These are phyloP conservation scores for Tetrax tetrax DNA, from an alignment of 2,113 vertebrate genomes.

Conservation along the genomic window DNA sequence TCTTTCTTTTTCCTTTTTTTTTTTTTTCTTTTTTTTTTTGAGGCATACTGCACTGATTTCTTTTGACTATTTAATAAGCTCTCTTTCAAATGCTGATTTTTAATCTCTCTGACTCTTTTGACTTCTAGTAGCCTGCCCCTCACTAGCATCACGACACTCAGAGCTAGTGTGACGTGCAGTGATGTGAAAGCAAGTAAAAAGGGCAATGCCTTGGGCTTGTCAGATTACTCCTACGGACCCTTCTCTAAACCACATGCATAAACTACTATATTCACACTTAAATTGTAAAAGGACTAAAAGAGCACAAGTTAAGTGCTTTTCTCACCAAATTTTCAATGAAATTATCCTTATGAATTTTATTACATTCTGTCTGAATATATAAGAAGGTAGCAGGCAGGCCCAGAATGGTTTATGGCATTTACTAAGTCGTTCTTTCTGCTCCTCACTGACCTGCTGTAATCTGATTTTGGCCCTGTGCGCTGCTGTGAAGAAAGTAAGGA, in stretches of 20 bases:
- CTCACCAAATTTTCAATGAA: background rate
- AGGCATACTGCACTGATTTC: background rate
- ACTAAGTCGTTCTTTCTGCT: background rate
- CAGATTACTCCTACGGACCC: background rate
- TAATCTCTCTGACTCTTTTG: background rate
- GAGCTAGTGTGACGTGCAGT: background rate
- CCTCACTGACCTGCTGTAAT: background rate
- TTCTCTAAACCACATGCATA: background rate
- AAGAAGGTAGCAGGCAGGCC: background rate
- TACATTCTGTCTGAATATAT: background rate
- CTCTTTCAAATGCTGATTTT: background rate
- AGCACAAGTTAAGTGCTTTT: background rate
- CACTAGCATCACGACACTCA: background rate
- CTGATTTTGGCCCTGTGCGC: background rate
- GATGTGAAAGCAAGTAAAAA: background rate
- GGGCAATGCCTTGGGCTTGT: background rate
- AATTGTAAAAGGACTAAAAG: background rate
- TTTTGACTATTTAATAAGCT: background rate
- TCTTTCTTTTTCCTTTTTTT: too few species aligned
- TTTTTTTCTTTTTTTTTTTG: background rate
- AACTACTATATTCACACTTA: background rate
- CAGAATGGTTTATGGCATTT: background rate
- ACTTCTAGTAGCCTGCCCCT: background rate
- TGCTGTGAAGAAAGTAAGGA: background rate
- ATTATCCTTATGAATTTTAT: background rate